Base-by-base conservation (phyloP, 2,888 invertebrate genomes). In the Drosophila bunnanda region DNA sequence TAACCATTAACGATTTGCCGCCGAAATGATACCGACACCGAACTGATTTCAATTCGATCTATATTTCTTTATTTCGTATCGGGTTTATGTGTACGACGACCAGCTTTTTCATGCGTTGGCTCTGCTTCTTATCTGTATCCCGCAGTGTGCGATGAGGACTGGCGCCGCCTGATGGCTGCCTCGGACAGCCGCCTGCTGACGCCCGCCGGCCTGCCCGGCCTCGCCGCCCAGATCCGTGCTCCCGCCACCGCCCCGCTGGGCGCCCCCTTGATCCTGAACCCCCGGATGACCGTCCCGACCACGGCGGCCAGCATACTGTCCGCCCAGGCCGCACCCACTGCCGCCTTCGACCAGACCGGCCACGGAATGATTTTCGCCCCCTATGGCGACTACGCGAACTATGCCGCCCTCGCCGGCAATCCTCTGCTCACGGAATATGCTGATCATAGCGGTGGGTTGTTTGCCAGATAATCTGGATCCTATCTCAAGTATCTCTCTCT, bases 361-460 rank as follows among this genome's bases (percentile, higher is more conserved):
- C 92, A 91, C 77, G 95, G 96, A 65, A 95, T 98, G 90, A 96
- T 98, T 93, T 98, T 98, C 94, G 90, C 94, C 91, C 96, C 96
- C 44, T 98, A 97, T 92, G 95, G 95, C 62, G 97, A 98, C 92
- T 98, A 97, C 93, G 96, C 96, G 92, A 97, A 97, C 93, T 98
- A 98, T 93, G 97, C 97, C 20, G 97, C 97, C 72, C 94, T 97
- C 89, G 94, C 94, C 70, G 95, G 95, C 88, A 96, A 96, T 89
- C 97, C 97, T 79, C 94, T 97, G 86, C 95, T 96, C 92, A 95
- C 96, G 80, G 96, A 97, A 93, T 97, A 97, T 94, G 95, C 97
- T 92, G 97, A 97, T 94, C 97, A 97, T 95, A 96, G 97, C 95
- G 98, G 98, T 98, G 97, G 97, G 98, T 96, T 96, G 93, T 96